A percentile compares a stretch with the other conserved stretches of the same genome.
These are phyloP conservation scores for Drosophila insularis DNA, from an alignment of 1,140 invertebrate genomes.

Conservation along the genomic window DNA sequence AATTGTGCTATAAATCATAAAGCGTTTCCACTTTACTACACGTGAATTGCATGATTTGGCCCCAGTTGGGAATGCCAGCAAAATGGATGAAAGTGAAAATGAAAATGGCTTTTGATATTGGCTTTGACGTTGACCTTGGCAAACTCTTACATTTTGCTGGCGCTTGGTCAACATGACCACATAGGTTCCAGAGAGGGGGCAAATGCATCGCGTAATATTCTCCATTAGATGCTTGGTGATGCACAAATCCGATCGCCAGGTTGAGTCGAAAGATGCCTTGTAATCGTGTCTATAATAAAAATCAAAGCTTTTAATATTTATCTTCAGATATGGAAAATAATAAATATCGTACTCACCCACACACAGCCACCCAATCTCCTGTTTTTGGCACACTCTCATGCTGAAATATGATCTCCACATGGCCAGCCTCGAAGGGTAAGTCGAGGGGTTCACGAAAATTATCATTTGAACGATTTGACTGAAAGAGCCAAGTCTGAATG, in stretches of 20 bases:
- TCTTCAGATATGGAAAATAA: not conserved
- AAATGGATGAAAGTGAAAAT: constrained; percentile 10
- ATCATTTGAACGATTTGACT: constrained; percentile 78
- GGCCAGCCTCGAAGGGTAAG: constrained; percentile 76
- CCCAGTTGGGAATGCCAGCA: constrained; percentile 10
- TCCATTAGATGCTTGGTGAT: constrained; percentile 83
- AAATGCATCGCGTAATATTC: constrained; percentile 84
- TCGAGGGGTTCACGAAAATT: constrained; percentile 74
- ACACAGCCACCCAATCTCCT: constrained; percentile 80
- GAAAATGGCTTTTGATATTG: not conserved
- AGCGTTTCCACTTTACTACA: constrained; percentile 49
- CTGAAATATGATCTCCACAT: constrained; percentile 82
- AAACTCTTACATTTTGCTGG: constrained; percentile 83
- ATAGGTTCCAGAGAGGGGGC: constrained; percentile 85
- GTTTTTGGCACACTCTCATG: constrained; percentile 78
- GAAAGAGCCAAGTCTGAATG: constrained; percentile 83
- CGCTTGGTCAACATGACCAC: constrained; percentile 85
- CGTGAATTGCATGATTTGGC: constrained; percentile 57
- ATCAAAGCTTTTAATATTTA: not conserved
- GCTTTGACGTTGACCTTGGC: constrained; percentile 40
- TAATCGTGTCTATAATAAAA: constrained; percentile 67
- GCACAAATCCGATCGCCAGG: constrained; percentile 83
- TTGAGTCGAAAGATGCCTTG: constrained; percentile 79
- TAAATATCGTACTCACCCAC: constrained; percentile 52
- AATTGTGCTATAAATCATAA: constrained; percentile 57